Conservation (phyloP, 1,140 invertebrate species). For the Macrotrachela quadricornifera region DNA sequence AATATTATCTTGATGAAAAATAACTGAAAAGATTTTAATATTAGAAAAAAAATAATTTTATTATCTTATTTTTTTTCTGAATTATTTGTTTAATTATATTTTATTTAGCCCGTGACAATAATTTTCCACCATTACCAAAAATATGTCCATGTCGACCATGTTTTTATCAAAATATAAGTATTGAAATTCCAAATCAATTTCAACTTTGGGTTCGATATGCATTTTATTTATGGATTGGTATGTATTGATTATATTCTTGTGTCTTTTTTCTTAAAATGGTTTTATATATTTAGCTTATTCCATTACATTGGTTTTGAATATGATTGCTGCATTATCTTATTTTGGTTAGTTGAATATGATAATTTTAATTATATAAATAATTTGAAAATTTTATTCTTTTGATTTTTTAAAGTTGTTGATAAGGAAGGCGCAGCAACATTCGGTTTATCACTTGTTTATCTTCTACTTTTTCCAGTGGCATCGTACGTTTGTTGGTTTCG, state of each 20-base stretch:
- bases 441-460: conserved; percentile 65
- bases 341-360: conserved; percentile 10
- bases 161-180: conserved; percentile 96
- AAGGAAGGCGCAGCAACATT: conserved; percentile 47
- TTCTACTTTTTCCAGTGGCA: conserved; percentile 74
- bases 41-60: too few relatives aligned
- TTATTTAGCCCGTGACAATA: conserved; percentile 54
- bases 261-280: conserved; percentile 36
- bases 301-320: conserved; percentile 11
- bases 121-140: conserved; percentile 88
- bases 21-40: too few relatives aligned
- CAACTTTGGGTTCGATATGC: conserved; percentile 75
- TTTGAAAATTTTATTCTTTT: neutral
- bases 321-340: conserved; percentile 16
- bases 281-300: conserved; percentile 10
- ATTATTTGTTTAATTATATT: conserved; percentile 10
- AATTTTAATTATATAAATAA: too few relatives aligned
- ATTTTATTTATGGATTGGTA: conserved; percentile 92
- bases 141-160: conserved; percentile 70
- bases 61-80: neutral
- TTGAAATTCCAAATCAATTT: conserved; percentile 94
- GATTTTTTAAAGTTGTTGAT: conserved; percentile 19
- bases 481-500: conserved; percentile 93
- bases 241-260: conserved; percentile 44
- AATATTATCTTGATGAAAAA: too few relatives aligned